These are phyloP conservation scores for Paratilapia polleni DNA, from an alignment of 2,113 vertebrate genomes.

Conservation along the genomic window DNA sequence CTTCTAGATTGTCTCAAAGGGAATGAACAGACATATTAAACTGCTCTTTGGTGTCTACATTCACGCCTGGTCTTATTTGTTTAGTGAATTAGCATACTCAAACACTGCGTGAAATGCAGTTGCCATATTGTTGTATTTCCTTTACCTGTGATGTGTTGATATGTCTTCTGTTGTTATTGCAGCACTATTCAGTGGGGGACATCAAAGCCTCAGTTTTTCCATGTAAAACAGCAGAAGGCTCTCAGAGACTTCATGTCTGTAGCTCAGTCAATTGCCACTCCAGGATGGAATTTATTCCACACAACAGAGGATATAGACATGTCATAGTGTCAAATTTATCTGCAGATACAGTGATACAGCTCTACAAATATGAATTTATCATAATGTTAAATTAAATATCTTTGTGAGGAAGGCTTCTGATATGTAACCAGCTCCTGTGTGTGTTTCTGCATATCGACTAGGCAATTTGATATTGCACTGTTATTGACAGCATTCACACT, in stretches of 20 bases:
- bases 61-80: slow-evolving; percentile 36
- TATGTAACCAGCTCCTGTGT: slow-evolving; percentile 17
- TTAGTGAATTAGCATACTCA: slow-evolving; percentile 62
- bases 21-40: slow-evolving; percentile 34
- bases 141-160: slow-evolving; percentile 59
- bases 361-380: slow-evolving; percentile 36
- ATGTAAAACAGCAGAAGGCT: slow-evolving; percentile 65
- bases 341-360: slow-evolving; percentile 18
- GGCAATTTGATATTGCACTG: not conserved
- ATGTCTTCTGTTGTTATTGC: slow-evolving; percentile 58
- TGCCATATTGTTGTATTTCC: slow-evolving; percentile 48
- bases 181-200: slow-evolving; percentile 52
- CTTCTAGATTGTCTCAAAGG: slow-evolving; percentile 11
- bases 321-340: slow-evolving; percentile 61
- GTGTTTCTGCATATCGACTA: slow-evolving; percentile 2
- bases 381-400: slow-evolving; percentile 38
- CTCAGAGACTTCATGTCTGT: slow-evolving; percentile 40
- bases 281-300: slow-evolving; percentile 55
- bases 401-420: slow-evolving; percentile 11
- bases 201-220: slow-evolving; percentile 63
- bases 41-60: slow-evolving; percentile 32
- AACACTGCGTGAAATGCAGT: slow-evolving; percentile 43
- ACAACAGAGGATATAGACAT: slow-evolving; percentile 42
- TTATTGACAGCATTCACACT: slow-evolving; percentile 20
- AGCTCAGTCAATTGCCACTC: slow-evolving; percentile 66